Evolutionary conservation across 92 coral and sea anemone genomes (phyloP), one percentile per base, ranked within the genome.

Genomic region (Epizoanthus illoricatus): DNA sequence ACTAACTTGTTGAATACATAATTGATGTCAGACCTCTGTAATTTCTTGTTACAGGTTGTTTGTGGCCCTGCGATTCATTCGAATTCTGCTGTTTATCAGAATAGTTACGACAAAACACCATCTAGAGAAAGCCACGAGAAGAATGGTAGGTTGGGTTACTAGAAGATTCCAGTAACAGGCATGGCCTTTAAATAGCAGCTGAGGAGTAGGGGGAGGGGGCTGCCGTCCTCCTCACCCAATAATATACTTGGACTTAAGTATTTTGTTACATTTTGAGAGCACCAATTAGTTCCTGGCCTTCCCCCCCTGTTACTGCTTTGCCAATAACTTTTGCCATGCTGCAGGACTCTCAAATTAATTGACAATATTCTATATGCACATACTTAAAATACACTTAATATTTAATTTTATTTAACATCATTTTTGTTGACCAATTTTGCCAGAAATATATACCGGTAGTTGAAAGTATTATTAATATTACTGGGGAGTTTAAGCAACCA

Each of bases 81-180:
- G 99, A 20, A 79, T 96, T 36, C 87, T 96, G 60, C 88, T 96
- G 84, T 96, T 96, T 69, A 86, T 96, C 82, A 94, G 99, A 86
- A 87, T 96, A 61, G 94, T 93, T 9, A 91, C 99, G 64, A 97
- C 93, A 28, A 96, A 96, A 83, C 87, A 90, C 54, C 98, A 96
- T 89, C 80, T 96, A 61, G 99, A 96, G 85, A 90, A 97, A 79
- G 99, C 99, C 79, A 91, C 99, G 39, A 90, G 99, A 65, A 87
- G 98, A 78, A 90, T 96, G 99, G 99, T 96, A 67, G 19, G 76
- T n/a, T 57, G 17, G 17, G 24, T 55, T 47, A 20, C 43, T 15
- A 4, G 13, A 71, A 41, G 24, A 40, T 71, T 17, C 9, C 56
- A 52, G 15, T 52, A 52, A 10, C 15, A 52, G 12, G 56, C 12